A percentile compares a stretch with the other conserved stretches of the same genome.
These are phyloP conservation scores for Drosophila carrolli DNA, from an alignment of 1,140 invertebrate species.

Conservation along the genomic window DNA sequence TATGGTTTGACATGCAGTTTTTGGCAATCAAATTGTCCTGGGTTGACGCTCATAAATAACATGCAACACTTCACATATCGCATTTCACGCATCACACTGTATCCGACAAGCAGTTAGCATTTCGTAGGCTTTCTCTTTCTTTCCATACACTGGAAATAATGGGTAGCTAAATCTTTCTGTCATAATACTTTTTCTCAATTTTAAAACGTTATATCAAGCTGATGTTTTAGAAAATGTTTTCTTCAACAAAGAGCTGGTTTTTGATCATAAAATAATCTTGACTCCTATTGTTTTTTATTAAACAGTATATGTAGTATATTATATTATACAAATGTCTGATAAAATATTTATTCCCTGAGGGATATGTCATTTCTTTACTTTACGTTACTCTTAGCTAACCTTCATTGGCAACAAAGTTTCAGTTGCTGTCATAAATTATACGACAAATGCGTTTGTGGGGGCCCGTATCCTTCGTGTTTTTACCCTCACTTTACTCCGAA, in stretches of 20 bases:
- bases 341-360: neutral
- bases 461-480: conserved; percentile 35
- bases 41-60: conserved; percentile 65
- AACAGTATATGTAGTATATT: too few relatives aligned
- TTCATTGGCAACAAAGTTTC: conserved; percentile 36
- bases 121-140: neutral
- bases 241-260: too few relatives aligned
- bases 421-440: conserved; percentile 74
- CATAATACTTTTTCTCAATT: too few relatives aligned
- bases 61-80: conserved; percentile 72
- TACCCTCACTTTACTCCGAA: neutral
- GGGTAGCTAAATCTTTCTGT: too few relatives aligned
- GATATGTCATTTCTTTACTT: neutral
- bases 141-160: neutral
- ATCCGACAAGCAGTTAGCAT: conserved; percentile 15
- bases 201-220: too few relatives aligned
- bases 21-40: conserved; percentile 41
- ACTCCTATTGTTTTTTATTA: too few relatives aligned
- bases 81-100: conserved; percentile 61
- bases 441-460: conserved; percentile 77
- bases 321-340: too few relatives aligned
- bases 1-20: conserved; percentile 70
- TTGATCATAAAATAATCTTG: too few relatives aligned
- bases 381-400: neutral
- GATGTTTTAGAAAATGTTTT: too few relatives aligned